phyloP scores from a whole-genome alignment of 2,888 invertebrate species.

The Alsophila aescularia region DNA sequence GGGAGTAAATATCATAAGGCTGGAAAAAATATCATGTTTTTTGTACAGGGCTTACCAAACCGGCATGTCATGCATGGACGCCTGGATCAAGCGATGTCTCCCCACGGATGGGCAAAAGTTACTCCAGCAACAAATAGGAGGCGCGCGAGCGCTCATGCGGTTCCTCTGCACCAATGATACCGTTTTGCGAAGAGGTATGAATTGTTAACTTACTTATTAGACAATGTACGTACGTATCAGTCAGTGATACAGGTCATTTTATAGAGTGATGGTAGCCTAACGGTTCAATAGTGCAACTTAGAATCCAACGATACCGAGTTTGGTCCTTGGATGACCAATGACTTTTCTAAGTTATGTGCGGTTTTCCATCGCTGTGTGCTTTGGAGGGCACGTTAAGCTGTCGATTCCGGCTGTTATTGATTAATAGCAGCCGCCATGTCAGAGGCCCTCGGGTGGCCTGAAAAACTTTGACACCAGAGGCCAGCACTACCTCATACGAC shows the following conservation, averaged over 20 bases:
- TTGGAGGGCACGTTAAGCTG: too few relatives aligned
- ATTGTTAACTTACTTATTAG: neutral
- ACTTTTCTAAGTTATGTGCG: too few relatives aligned
- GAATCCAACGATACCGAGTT: too few relatives aligned
- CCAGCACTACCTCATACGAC: too few relatives aligned
- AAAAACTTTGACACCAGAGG: too few relatives aligned
- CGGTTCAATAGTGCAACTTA: too few relatives aligned
- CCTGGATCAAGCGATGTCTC: slow-evolving; percentile 74
- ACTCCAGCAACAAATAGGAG: slow-evolving; percentile 73
- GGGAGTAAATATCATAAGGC: neutral
- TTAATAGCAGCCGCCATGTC: too few relatives aligned
- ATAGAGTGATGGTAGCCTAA: too few relatives aligned
- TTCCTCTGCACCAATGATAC: slow-evolving; percentile 75
- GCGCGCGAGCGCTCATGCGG: slow-evolving; percentile 72
- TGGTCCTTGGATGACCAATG: too few relatives aligned
- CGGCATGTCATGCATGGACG: slow-evolving; percentile 76
- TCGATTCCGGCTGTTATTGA: too few relatives aligned
- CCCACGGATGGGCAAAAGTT: slow-evolving; percentile 74
- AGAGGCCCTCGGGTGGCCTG: too few relatives aligned
- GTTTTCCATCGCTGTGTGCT: too few relatives aligned
- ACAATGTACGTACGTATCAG: neutral
- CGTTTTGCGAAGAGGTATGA: slow-evolving; percentile 64
- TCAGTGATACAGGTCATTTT: neutral
- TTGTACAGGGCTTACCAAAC: slow-evolving; percentile 67
- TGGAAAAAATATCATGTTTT: neutral